These are phyloP conservation scores for Macrotus californicus DNA, from an alignment of 2,113 vertebrate genomes.

Conservation along the genomic window DNA sequence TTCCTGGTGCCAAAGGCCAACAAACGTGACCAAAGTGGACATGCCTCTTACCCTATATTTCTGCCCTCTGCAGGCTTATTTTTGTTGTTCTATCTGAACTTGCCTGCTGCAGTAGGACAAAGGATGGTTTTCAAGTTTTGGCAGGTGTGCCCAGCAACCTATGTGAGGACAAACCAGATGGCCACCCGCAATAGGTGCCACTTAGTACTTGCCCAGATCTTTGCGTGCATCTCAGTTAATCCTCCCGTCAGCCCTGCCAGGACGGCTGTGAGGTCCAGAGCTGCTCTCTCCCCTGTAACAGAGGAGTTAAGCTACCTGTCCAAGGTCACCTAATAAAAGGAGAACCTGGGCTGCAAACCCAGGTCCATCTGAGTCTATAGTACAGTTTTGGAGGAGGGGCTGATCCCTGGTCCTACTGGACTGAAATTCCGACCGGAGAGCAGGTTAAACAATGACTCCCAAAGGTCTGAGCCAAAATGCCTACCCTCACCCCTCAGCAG, in stretches of 20 bases:
- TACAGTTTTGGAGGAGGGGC: not conserved
- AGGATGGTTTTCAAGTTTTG: not conserved
- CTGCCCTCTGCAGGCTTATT: not conserved
- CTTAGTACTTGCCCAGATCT: not conserved
- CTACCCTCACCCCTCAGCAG: not conserved
- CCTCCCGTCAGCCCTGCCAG: not conserved
- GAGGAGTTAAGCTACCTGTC: not conserved
- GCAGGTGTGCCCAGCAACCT: not conserved
- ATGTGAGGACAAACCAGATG: not conserved
- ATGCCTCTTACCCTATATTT: not conserved
- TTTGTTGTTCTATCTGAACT: not conserved
- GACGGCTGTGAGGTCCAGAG: not conserved
- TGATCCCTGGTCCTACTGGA: not conserved
- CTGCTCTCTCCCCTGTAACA: not conserved
- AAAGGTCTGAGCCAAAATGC: not conserved
- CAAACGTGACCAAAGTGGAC: not conserved
- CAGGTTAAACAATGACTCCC: not conserved
- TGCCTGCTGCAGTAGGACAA: not conserved
- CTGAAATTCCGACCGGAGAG: not conserved
- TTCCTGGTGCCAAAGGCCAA: not conserved
- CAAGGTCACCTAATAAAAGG: not conserved
- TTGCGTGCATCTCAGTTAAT: not conserved
- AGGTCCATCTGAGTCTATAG: not conserved
- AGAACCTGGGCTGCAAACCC: not conserved
- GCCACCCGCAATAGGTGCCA: not conserved